phyloP scores from a whole-genome alignment of 2,888 invertebrate genomes.

The Gymnosoma rotundatum region DNA sequence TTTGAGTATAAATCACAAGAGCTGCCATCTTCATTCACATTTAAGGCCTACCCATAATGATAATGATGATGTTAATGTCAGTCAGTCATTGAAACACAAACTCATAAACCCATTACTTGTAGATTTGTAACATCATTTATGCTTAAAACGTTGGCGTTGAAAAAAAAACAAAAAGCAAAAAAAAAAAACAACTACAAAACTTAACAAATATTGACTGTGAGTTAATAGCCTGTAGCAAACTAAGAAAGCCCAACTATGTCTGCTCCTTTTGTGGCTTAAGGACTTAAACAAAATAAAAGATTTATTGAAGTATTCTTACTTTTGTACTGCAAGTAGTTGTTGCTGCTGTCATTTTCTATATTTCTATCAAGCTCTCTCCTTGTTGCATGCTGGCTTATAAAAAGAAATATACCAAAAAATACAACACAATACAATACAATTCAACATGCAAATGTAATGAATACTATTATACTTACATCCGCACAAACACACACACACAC shows the following conservation, averaged over 20 bases:
- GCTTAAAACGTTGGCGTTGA: neutral
- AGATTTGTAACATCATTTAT: neutral
- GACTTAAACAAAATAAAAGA: conserved; percentile 54
- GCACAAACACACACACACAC: neutral
- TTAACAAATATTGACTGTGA: conserved; percentile 64
- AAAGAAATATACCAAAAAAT: conserved; percentile 11
- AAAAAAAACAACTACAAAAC: conserved; percentile 19
- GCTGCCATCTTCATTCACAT: conserved; percentile 29
- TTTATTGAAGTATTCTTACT: conserved; percentile 58
- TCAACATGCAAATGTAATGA: conserved; percentile 23
- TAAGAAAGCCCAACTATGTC: conserved; percentile 66
- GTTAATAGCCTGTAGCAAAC: conserved; percentile 66
- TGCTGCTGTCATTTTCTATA: conserved; percentile 18
- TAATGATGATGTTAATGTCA: conserved; percentile 29
- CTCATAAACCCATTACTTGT: conserved; percentile 17
- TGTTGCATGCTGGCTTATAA: conserved; percentile 25
- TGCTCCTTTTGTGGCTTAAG: conserved; percentile 60
- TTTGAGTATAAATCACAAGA: conserved; percentile 21
- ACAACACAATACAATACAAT: conserved; percentile 18
- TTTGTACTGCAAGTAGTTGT: conserved; percentile 52
- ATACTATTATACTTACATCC: neutral
- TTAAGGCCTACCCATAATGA: neutral
- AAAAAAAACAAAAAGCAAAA: conserved; percentile 9
- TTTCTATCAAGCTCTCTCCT: neutral
- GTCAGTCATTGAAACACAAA: conserved; percentile 25